Base-by-base conservation (phyloP, 2,888 invertebrate genomes). In the Callinectes sapidus region DNA sequence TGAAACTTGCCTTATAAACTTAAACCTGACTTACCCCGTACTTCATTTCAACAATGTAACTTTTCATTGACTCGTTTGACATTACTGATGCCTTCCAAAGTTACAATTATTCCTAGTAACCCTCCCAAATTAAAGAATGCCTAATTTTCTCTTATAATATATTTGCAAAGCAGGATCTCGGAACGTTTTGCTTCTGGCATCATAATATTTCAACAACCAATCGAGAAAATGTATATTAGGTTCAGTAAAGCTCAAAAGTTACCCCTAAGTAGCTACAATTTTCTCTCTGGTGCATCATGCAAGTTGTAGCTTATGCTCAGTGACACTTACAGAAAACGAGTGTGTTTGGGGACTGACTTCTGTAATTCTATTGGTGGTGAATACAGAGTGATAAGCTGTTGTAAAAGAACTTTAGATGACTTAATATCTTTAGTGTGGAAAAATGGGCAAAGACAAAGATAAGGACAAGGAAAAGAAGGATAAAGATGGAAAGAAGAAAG, bases 401-500 rank as follows among this genome's bases (percentile, higher is more conserved):
- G n/a, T 71, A 71, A n/a, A 28, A 5, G 61, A 71, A 71, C 71
- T 71, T n/a, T 71, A 71, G 23, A 71, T 71, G 71, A 10, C 71
- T 71, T 71, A 10, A 28, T n/a, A n/a, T 66, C 35, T n/a, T 35
- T 66, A 28, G 18, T 66, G 28, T 28, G 55, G 28, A 89, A n/a
- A 89, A n/a, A 28, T 66, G 42, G n/a, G 66, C 66, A 39, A 66
- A 66, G 66, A n/a, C 28, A 42, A 66, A 66, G 89, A 71, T 16
- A 39, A 71, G 66, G 71, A 6, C 28, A 71, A 71, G 71, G 71
- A n/a, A 23, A 71, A 71, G 71, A n/a, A 90, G 18, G 71, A 90
- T n/a, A 71, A 71, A 16, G 28, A 90, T 54, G 71, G 6, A 71
- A 71, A 23, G 71, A 71, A 71, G 23, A 71, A 71, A 71, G 16